Evolutionary conservation across 2,888 invertebrate genomes (phyloP).

Genomic region (Aleiodes leptofemur): DNA sequence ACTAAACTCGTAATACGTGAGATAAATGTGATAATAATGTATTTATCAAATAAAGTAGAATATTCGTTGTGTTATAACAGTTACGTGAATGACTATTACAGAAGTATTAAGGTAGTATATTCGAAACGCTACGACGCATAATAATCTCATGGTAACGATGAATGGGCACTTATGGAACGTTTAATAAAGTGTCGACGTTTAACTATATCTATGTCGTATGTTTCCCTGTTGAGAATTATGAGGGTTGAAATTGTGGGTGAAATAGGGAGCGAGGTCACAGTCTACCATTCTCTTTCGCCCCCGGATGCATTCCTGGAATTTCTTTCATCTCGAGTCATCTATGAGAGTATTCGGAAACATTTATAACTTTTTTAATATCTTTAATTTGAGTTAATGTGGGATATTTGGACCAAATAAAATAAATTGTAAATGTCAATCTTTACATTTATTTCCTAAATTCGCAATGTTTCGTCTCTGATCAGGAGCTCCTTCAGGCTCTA

Average conservation of each 20-base stretch:
- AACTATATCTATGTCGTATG: conserved; percentile 29
- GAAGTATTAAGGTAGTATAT: conserved; percentile 26
- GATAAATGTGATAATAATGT: too few relatives aligned
- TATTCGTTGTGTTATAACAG: conserved; percentile 2
- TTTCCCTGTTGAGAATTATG: conserved; percentile 38
- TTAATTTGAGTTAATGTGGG: too few relatives aligned
- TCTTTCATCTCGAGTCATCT: conserved; percentile 9
- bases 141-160: conserved; percentile 40
- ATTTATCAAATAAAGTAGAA: conserved; percentile 20
- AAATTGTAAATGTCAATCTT: too few relatives aligned
- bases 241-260: conserved; percentile 25
- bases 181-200: conserved; percentile 67
- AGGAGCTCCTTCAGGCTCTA: too few relatives aligned
- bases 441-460: too few relatives aligned
- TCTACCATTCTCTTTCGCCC: background rate
- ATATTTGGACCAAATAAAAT: too few relatives aligned
- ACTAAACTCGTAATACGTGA: too few relatives aligned
- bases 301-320: conserved; percentile 32
- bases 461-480: too few relatives aligned
- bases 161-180: conserved; percentile 58
- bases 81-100: background rate
- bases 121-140: conserved; percentile 41
- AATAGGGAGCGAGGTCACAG: conserved; percentile 33
- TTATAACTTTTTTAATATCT: conserved; percentile 5
- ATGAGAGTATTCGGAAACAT: conserved; percentile 24